A percentile compares a stretch with the other conserved stretches of the same genome.
Evolutionary conservation across 2,888 invertebrate genomes (phyloP).

Genomic region (Leptopterna dolabrata): DNA sequence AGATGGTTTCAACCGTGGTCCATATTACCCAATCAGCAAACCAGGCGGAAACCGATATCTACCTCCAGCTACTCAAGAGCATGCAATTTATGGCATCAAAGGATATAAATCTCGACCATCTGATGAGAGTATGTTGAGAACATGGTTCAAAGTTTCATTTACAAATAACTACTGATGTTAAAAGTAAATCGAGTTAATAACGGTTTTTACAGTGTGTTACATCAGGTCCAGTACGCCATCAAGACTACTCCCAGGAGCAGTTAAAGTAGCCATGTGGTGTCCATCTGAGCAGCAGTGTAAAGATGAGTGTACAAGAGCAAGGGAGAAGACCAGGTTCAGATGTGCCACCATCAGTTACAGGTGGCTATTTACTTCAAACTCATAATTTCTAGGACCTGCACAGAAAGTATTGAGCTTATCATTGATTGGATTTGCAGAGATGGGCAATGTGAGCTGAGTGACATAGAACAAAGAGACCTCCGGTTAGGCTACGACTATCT

Average conservation of each 20-base stretch:
- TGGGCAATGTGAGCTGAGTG: slow-evolving; percentile 80
- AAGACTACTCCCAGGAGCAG: slow-evolving; percentile 74
- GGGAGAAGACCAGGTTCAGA: slow-evolving; percentile 73
- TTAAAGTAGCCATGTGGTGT: slow-evolving; percentile 75
- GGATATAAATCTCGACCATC: slow-evolving; percentile 53
- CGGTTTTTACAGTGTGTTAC: slow-evolving; percentile 75
- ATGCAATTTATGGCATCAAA: slow-evolving; percentile 53
- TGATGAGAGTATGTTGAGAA: slow-evolving; percentile 55
- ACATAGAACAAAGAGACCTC: slow-evolving; percentile 80
- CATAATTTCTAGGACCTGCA: background rate
- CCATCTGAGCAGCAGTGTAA: slow-evolving; percentile 77
- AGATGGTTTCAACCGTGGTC: background rate
- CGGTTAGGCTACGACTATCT: slow-evolving; percentile 79
- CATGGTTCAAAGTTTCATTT: background rate
- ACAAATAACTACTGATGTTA: background rate
- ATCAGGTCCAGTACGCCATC: slow-evolving; percentile 83
- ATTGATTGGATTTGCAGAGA: slow-evolving; percentile 54
- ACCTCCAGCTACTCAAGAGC: slow-evolving; percentile 13
- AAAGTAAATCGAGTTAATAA: background rate
- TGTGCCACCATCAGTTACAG: slow-evolving; percentile 83
- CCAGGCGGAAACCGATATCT: slow-evolving; percentile 37
- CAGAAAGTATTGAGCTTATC: background rate
- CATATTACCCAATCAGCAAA: slow-evolving; percentile 34
- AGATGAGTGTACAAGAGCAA: slow-evolving; percentile 73
- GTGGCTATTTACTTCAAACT: too few relatives aligned